Base-by-base conservation (phyloP, 2,888 invertebrate species). In the Drosophila rellima region DNA sequence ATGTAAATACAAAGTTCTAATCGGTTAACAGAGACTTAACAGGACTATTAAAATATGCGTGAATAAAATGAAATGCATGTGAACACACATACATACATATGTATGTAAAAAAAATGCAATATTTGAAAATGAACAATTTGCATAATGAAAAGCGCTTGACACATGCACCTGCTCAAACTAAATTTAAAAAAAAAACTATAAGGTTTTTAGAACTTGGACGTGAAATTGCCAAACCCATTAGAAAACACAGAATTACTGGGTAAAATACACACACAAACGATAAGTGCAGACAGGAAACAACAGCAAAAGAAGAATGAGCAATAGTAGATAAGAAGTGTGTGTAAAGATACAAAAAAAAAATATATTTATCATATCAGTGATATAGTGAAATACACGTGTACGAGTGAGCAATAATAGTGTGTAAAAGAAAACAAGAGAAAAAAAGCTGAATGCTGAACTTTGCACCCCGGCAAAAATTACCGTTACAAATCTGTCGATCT, bases 401-500 rank as follows among this genome's bases (percentile, higher is more conserved):
- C n/a, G 17, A 17, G 15, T 23, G 44, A 44, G 47, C 45, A 33
- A 47, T 47, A 33, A 35, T 11, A 31, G 40, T 26, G 2, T 26
- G 26, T 26, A 0, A 20, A 17, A 50, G 18, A 6, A 29, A 26
- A 51, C 17, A 35, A 29, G 0, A 50, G 17, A 47, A 35, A 42
- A 42, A 11, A 39, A 45, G 3, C 17, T 15, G 0, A 11, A 18
- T 47, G 15, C 37, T 72, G 61, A 73, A 62, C 72, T 67, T 73
- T 73, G 74, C 31, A 73, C 72, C 50, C 57, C 20, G 18, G 23
- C 31, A 48, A 59, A 48, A 59, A 45, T 55, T 52, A 73, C 71
- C 65, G 71, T 71, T 72, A 72, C 47, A 52, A 52, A 67, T 62
- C 52, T 62, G 39, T 57, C 40, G 44, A 67, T 54, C 47, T 45